Evolutionary conservation across 2,113 vertebrate species (phyloP).

Genomic region (Cavia aperea): DNA sequence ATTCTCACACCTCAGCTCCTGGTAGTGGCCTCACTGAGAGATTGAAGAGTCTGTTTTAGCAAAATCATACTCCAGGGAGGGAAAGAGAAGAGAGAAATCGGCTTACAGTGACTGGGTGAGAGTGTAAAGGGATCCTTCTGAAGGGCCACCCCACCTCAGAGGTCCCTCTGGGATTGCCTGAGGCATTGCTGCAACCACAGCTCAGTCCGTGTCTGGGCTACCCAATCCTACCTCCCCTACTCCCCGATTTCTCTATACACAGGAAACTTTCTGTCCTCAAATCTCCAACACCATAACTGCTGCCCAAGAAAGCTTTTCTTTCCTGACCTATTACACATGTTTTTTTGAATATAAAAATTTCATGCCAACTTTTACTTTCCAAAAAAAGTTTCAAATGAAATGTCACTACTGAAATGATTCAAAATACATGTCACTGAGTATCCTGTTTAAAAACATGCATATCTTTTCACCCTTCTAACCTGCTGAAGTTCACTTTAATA

Average conservation of each 20-base stretch:
- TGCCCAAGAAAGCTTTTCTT: not conserved
- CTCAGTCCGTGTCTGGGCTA: not conserved
- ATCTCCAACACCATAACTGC: not conserved
- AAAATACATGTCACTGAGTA: conserved; percentile 9
- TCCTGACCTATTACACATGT: not conserved
- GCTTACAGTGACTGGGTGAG: not conserved
- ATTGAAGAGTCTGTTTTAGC: not conserved
- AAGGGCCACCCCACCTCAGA: not conserved
- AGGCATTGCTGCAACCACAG: not conserved
- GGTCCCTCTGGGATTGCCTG: not conserved
- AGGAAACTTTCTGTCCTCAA: not conserved
- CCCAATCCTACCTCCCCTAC: not conserved
- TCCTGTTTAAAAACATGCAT: not conserved
- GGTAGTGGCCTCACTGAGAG: not conserved
- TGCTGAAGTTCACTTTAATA: conserved; percentile 12
- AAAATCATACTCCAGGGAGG: not conserved
- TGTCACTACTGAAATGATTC: not conserved
- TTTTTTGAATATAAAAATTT: not conserved
- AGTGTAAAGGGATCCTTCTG: not conserved
- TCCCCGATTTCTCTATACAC: not conserved
- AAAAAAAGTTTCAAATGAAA: conserved; percentile 37
- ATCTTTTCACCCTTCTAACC: not conserved
- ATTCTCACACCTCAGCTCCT: not conserved
- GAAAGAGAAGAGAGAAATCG: rapidly evolving
- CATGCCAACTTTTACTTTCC: conserved; percentile 18